Percentiles rank a stretch among this genome's conserved stretches.
Conservation (phyloP, 2,113 vertebrate species). For the Pterocles orientalis region DNA sequence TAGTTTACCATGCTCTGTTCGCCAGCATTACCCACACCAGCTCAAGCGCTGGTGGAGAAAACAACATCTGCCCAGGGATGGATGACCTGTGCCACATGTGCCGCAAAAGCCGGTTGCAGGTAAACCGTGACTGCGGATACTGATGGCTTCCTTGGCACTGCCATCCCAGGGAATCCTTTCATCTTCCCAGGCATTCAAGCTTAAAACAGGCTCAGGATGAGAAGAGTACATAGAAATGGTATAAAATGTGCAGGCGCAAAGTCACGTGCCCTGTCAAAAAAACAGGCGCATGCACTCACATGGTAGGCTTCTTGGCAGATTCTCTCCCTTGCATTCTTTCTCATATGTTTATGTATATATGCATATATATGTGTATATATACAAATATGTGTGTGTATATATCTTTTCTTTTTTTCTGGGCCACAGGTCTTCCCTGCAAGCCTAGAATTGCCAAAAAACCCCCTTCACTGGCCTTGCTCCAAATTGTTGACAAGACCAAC, state of each 20-base stretch:
- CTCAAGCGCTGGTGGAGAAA: background rate
- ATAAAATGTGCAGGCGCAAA: background rate
- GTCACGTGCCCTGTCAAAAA: background rate
- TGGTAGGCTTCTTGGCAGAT: background rate
- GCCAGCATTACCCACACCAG: background rate
- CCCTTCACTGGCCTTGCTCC: background rate
- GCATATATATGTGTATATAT: background rate
- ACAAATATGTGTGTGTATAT: background rate
- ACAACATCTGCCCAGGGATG: background rate
- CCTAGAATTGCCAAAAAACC: background rate
- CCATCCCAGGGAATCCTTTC: background rate
- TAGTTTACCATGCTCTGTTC: background rate
- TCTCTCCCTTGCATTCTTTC: background rate
- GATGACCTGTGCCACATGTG: fast-evolving
- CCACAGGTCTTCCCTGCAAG: constrained; percentile 3
- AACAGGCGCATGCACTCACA: fast-evolving
- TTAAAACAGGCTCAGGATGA: background rate
- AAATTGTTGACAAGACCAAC: background rate
- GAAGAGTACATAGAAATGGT: background rate
- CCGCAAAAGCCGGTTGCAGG: fast-evolving
- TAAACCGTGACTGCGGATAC: fast-evolving
- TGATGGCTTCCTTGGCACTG: background rate
- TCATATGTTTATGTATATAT: constrained; percentile 15
- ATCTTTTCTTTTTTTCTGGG: background rate
- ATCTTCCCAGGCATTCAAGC: background rate